A percentile compares a stretch with the other conserved stretches of the same genome.
Conservation (phyloP, 2,888 invertebrate genomes). For the Phymatocera aterrima region DNA sequence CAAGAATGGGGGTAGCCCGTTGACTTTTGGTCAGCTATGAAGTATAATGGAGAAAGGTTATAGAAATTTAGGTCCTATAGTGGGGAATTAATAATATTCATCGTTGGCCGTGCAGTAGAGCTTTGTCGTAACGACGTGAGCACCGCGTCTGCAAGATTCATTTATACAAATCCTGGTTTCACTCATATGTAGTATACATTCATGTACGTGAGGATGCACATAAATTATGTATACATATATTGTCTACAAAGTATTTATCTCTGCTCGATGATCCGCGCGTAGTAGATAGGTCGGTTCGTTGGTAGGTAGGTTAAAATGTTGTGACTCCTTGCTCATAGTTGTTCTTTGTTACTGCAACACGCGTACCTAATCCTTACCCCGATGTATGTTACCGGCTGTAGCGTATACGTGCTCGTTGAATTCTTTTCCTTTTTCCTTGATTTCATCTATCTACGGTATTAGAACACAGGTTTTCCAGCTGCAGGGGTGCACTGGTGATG, state of each 20-base stretch:
- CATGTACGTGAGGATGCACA: not conserved
- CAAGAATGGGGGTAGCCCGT: no score
- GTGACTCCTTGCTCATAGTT: not conserved
- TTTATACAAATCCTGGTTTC: not conserved
- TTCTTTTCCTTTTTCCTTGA: not conserved
- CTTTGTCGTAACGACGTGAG: no score
- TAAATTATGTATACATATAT: no score
- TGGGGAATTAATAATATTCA: conserved; percentile 10
- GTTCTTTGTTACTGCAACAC: not conserved
- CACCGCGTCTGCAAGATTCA: conserved; percentile 2
- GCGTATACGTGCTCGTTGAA: not conserved
- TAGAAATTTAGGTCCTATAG: no score
- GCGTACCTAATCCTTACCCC: not conserved
- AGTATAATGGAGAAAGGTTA: no score
- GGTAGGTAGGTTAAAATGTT: not conserved
- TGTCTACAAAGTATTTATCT: not conserved
- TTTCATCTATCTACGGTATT: no score
- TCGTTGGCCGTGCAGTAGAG: not conserved
- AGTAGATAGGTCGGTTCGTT: conserved; percentile 1
- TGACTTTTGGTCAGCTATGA: no score
- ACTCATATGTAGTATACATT: not conserved
- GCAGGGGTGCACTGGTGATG: no score
- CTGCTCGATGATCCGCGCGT: not conserved
- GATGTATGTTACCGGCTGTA: not conserved
- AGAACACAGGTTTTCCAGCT: no score